Conservation (phyloP, 2,113 vertebrate species). For the Entelurus aequoreus region DNA sequence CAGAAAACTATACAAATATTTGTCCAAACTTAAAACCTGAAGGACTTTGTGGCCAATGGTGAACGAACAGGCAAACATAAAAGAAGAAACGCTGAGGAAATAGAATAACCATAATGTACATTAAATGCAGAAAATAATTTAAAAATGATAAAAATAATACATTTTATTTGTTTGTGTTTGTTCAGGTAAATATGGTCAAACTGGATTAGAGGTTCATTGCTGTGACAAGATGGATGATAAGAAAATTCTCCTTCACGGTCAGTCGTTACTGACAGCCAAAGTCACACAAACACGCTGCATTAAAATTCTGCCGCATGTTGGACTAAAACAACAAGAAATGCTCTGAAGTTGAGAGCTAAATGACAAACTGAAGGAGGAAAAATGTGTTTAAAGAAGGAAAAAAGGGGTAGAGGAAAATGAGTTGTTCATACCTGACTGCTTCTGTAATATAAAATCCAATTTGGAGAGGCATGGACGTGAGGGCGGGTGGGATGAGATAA, state of each 20-base stretch:
- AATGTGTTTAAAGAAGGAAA: slow-evolving; percentile 68
- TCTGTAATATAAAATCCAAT: slow-evolving; percentile 94
- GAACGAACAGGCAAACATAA: too few relatives aligned
- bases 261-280: slow-evolving; percentile 28
- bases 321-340: slow-evolving; percentile 4
- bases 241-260: slow-evolving; percentile 35
- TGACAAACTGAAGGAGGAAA: background rate
- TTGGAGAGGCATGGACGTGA: slow-evolving; percentile 78
- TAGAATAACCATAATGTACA: too few relatives aligned
- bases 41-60: too few relatives aligned
- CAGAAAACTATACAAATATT: too few relatives aligned
- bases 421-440: slow-evolving; percentile 91
- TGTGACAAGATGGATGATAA: slow-evolving; percentile 46
- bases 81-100: too few relatives aligned
- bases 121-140: too few relatives aligned
- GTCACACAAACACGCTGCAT: slow-evolving; percentile 3
- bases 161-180: slow-evolving; percentile 10
- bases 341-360: slow-evolving; percentile 6
- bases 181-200: slow-evolving; percentile 52
- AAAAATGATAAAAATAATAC: too few relatives aligned
- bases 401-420: slow-evolving; percentile 76
- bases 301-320: slow-evolving; percentile 23
- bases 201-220: slow-evolving; percentile 44
- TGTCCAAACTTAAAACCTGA: too few relatives aligned
- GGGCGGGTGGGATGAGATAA: slow-evolving; percentile 84